These are phyloP conservation scores for western clawed frog (Xenopus tropicalis) DNA, from an alignment of 2,113 vertebrate species.

Conservation along the genomic window UCB_Xtro_10.0 CM004443.2:16592501-16593000, in stretches of 20 bases:
- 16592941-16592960: slow-evolving; percentile 46
- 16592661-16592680: slow-evolving; percentile 54
- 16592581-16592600: not conserved
- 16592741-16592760: not conserved
- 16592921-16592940: slow-evolving; percentile 26
- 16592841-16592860: not conserved
- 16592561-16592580: rapidly evolving
- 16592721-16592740: not conserved
- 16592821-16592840: not conserved
- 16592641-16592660: slow-evolving; percentile 62
- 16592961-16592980: slow-evolving; percentile 71
- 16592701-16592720: not conserved
- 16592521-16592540: not conserved
- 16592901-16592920: not conserved
- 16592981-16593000: slow-evolving; percentile 63
- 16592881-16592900: slow-evolving; percentile 12
- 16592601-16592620: slow-evolving; percentile 59
- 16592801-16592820: not conserved
- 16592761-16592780: not conserved
- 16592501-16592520: slow-evolving; percentile 34
- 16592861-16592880: not conserved
- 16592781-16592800: slow-evolving; percentile 1
- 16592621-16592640: slow-evolving; percentile 49
- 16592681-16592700: slow-evolving; percentile 11
- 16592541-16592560: not conserved